These are phyloP conservation scores for Antheraea pernyi DNA, from an alignment of 1,140 invertebrate genomes.

Conservation along the genomic window DNA sequence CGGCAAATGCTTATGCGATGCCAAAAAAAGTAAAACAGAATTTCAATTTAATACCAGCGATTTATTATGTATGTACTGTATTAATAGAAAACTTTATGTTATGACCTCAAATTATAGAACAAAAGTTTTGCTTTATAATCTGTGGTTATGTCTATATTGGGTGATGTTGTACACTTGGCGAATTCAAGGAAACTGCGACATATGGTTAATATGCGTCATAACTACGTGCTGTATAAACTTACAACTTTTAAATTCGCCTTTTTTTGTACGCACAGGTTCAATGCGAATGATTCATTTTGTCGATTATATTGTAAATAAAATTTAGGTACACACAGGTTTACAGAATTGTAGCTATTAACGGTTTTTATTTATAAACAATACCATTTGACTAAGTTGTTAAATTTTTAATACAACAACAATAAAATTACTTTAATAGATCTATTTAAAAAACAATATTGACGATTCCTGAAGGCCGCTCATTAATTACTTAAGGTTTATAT, in stretches of 20 bases:
- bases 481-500: no score
- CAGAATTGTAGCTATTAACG: no score
- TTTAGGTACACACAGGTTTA: background rate
- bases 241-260: background rate
- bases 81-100: background rate
- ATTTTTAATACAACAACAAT: no score
- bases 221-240: conserved; percentile 1
- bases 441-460: no score
- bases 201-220: conserved; percentile 63
- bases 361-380: no score
- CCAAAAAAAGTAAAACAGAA: no score
- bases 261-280: background rate
- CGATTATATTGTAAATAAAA: background rate
- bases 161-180: conserved; percentile 27
- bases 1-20: no score
- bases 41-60: background rate
- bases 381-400: no score
- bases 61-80: background rate
- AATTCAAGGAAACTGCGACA: conserved; percentile 67
- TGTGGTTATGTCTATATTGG: background rate
- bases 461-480: no score
- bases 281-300: background rate
- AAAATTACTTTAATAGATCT: no score
- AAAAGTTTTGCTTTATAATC: no score
- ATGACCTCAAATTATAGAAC: no score